A percentile compares a stretch with the other conserved stretches of the same genome.
phyloP scores from a whole-genome alignment of 2,113 vertebrate genomes.

The Eidolon helvum region DNA sequence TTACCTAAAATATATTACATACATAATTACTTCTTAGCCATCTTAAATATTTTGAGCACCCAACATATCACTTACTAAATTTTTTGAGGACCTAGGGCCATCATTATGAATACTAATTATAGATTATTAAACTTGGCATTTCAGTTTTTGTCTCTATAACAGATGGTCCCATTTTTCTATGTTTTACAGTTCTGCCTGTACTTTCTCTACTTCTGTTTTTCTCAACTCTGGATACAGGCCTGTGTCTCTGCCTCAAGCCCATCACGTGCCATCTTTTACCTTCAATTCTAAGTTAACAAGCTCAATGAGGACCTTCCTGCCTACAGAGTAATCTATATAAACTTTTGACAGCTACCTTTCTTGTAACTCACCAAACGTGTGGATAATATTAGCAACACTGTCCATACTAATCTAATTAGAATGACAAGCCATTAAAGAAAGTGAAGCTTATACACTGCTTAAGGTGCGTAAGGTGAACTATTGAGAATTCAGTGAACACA shows the following conservation, averaged over 20 bases:
- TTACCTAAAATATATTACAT: neutral
- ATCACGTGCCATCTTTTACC: neutral
- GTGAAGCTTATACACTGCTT: neutral
- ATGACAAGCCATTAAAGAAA: constrained; percentile 9
- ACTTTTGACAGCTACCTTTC: neutral
- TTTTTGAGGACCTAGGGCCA: neutral
- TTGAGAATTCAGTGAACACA: neutral
- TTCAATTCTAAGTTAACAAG: neutral
- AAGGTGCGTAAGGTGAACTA: neutral
- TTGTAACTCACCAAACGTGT: neutral
- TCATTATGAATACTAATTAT: neutral
- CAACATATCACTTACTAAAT: neutral
- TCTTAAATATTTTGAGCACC: constrained; percentile 37
- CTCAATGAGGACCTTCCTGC: neutral
- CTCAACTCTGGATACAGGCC: neutral
- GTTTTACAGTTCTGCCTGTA: neutral
- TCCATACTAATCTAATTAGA: neutral
- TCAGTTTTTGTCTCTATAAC: neutral
- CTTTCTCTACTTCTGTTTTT: neutral
- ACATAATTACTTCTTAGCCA: neutral
- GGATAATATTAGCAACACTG: neutral
- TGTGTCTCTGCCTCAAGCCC: neutral
- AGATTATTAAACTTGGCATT: neutral
- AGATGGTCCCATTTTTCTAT: neutral
- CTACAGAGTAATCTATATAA: neutral